Base-by-base conservation (phyloP, 1,140 invertebrate genomes). In the Trypoxylus dichotomus region DNA sequence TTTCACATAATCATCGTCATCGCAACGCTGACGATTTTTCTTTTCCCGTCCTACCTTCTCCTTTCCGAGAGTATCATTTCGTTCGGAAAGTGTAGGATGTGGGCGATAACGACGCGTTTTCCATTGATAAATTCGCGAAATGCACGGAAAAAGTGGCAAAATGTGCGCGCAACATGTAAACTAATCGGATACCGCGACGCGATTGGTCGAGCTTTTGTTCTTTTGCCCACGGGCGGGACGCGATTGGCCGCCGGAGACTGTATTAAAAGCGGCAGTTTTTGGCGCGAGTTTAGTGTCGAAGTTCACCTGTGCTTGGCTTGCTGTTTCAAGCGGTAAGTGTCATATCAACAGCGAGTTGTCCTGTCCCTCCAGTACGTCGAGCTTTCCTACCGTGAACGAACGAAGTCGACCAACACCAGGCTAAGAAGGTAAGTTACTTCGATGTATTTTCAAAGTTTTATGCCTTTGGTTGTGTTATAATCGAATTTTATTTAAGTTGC, bases 151-250 rank as follows among this genome's bases (percentile, higher is more conserved):
- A 63, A 63, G 8, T 19, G n/a, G 60, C n/a, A 11, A 63, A 63
- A 63, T 63, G 60, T 24, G 10, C 19, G 60, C 60, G 60, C 60
- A 63, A 27, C 21, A 13, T 63, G 60, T 25, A 63, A 63, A 27
- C 60, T 11, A 24, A 63, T 47, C 60, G 10, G 60, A 24, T 24
- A 24, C 60, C 60, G 60, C 21, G 13, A 10, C 19, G 43, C 7
- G 60, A 63, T 63, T 63, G 60, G 60, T 63, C n/a, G 60, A 63
- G 21, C n/a, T 63, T 63, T 63, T 63, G 60, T 24, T 63, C 60
- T 63, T 63, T 63, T 63, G 60, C 60, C 60, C 60, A 63, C 60
- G 60, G 25, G 8, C 19, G 19, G 6, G 19, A 13, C n/a, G 60
- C 60, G 60, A 63, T 63, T 63, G 60, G 60, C 13, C 60, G 60